phyloP scores from a whole-genome alignment of 2,113 vertebrate genomes.

The Hiodon tergisus region DNA sequence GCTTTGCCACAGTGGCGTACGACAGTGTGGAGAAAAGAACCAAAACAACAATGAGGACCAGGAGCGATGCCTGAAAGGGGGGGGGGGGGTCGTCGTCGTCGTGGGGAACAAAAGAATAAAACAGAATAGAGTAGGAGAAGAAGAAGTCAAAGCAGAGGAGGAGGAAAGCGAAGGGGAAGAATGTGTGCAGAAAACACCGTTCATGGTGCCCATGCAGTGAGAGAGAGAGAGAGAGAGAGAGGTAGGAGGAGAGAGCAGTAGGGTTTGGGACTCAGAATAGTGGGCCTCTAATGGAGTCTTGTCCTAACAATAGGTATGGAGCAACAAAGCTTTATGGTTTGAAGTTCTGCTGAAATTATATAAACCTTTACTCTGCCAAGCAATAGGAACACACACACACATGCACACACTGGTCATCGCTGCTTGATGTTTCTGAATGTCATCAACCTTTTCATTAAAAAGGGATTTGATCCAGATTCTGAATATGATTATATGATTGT shows the following conservation, averaged over 20 bases:
- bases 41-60: slow-evolving; percentile 75
- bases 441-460: background rate
- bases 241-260: too few relatives aligned
- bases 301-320: slow-evolving; percentile 34
- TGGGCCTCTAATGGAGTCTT: slow-evolving; percentile 77
- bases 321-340: background rate
- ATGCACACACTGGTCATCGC: background rate
- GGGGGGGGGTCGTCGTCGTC: slow-evolving; percentile 26
- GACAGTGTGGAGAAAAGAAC: slow-evolving; percentile 78
- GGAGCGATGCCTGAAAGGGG: slow-evolving; percentile 68
- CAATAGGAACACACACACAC: background rate
- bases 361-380: too few relatives aligned
- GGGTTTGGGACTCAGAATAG: slow-evolving; percentile 56
- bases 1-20: slow-evolving; percentile 72
- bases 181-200: slow-evolving; percentile 66
- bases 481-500: too few relatives aligned
- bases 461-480: too few relatives aligned
- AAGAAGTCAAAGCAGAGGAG: slow-evolving; percentile 44
- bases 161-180: slow-evolving; percentile 49
- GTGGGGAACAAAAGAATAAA: slow-evolving; percentile 37
- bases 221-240: slow-evolving; percentile 57
- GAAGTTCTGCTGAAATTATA: background rate
- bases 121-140: slow-evolving; percentile 52
- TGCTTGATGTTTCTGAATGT: background rate
- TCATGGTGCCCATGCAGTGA: slow-evolving; percentile 75